A percentile compares a stretch with the other conserved stretches of the same genome.
These are phyloP conservation scores for Syngnathus scovelli DNA, from an alignment of 2,113 vertebrate genomes.

Conservation along the genomic window DNA sequence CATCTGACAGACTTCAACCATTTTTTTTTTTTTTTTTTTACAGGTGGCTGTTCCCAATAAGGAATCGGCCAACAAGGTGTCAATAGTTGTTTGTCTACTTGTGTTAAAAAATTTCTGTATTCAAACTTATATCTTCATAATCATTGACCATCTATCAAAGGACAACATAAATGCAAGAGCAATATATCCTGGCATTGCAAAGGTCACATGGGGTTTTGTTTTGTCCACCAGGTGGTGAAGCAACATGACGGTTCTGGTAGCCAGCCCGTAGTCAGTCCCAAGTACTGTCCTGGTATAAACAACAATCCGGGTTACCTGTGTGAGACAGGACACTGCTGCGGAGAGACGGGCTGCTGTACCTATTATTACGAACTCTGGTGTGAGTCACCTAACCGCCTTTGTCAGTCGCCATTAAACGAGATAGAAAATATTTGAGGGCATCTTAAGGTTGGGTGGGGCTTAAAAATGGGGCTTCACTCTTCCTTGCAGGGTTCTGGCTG, in stretches of 20 bases:
- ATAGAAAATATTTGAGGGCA: not conserved
- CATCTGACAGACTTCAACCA: not conserved
- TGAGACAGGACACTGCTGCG: slow-evolving; percentile 94
- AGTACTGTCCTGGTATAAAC: slow-evolving; percentile 83
- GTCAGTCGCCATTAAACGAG: not conserved
- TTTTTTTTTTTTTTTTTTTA: slow-evolving; percentile 29
- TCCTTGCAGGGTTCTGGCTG: slow-evolving; percentile 89
- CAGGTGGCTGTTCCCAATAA: slow-evolving; percentile 56
- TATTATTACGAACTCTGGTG: slow-evolving; percentile 98
- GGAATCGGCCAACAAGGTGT: slow-evolving; percentile 54
- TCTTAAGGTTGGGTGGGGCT: not conserved
- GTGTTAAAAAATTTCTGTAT: too few species aligned
- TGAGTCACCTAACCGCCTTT: slow-evolving; percentile 69
- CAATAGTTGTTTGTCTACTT: not conserved
- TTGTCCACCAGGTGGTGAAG: slow-evolving; percentile 66
- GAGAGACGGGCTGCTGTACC: slow-evolving; percentile 92
- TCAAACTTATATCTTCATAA: not conserved
- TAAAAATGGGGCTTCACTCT: slow-evolving; percentile 12
- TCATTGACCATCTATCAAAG: not conserved
- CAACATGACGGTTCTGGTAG: slow-evolving; percentile 54
- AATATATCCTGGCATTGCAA: not conserved
- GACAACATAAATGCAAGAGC: not conserved
- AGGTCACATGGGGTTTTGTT: slow-evolving; percentile 25
- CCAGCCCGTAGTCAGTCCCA: slow-evolving; percentile 63
- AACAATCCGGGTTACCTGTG: slow-evolving; percentile 87